Evolutionary conservation across 1,140 invertebrate species (phyloP), one percentile per base, ranked within the genome.

Genomic region (Drosophila mauritiana): DNA sequence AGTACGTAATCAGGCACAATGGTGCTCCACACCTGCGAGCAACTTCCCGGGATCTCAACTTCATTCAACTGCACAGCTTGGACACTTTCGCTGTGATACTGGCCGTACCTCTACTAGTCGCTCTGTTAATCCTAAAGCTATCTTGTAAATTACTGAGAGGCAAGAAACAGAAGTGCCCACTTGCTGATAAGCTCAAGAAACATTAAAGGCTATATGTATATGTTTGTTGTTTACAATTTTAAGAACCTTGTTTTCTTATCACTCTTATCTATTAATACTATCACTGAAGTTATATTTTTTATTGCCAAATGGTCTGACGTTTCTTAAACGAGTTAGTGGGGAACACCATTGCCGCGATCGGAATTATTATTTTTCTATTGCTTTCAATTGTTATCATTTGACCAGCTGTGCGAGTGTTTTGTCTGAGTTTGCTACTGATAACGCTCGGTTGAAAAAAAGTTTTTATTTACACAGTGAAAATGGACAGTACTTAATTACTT

Each of bases 1-100:
- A 97, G 82, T 94, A 96, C 67, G 93, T 96, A 0, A 92, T 94
- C 0, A 93, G 93, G n/a, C 92, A 95, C 58, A 84, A 91, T 27
- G 92, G 92, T 1, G 91, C 92, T 1, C 56, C 81, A 0, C 80
- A 90, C 37, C 58, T 93, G 62, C 65, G 82, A 0, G 63, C 80
- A 1, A 17, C 75, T 0, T 65, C 88, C 22, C 48, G 74, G 1
- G 73, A 91, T 49, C 51, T 92, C 11, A 84, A 49, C 57, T 84
- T 67, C 15, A 37, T 91, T 49, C 93, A 95, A 73, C 93, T 94
- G 43, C 92, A 94, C 49, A 88, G 94, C 39, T 48, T 95, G 49
- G 95, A 95, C 82, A 90, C 82, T 1, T 46, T 74, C 10, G 51
- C 53, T 5, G 63, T 82, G 1, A 36, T 90, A 0, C 1, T 90